Percentiles rank a stretch among this genome's conserved stretches.
Conservation (phyloP, 2,113 vertebrate species). For the Labeo catla region DNA sequence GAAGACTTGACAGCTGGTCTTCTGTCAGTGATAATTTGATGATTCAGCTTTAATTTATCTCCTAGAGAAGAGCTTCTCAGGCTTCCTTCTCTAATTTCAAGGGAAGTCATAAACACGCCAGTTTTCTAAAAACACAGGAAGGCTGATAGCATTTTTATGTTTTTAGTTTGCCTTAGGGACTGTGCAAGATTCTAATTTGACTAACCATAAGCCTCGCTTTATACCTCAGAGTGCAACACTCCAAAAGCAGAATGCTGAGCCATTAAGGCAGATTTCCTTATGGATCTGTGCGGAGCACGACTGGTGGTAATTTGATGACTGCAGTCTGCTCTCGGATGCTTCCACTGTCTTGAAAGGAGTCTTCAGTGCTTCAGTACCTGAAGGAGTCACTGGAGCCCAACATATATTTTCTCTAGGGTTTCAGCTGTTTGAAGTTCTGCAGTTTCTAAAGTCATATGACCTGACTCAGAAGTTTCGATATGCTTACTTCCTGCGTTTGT, state of each 20-base stretch:
- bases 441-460: conserved; percentile 22
- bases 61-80: neutral
- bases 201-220: conserved; percentile 4
- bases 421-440: neutral
- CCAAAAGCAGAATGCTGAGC: conserved; percentile 26
- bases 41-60: conserved; percentile 37
- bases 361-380: neutral
- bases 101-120: neutral
- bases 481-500: conserved; percentile 14
- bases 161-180: conserved; percentile 5
- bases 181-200: conserved; percentile 17
- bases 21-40: conserved; percentile 2
- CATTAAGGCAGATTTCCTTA: conserved; percentile 21
- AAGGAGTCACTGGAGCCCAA: neutral
- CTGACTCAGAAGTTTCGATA: neutral
- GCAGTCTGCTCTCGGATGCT: neutral
- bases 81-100: conserved; percentile 29
- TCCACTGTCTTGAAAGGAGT: neutral
- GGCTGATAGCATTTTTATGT: neutral
- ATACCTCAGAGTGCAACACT: conserved; percentile 26
- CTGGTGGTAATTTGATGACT: conserved; percentile 31
- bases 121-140: conserved; percentile 10
- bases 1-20: neutral
- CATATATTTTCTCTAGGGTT: neutral
- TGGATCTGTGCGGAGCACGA: neutral